These are phyloP conservation scores for Eospalax fontanierii DNA, from an alignment of 2,797 vertebrate genomes.

Conservation along the genomic window DNA sequence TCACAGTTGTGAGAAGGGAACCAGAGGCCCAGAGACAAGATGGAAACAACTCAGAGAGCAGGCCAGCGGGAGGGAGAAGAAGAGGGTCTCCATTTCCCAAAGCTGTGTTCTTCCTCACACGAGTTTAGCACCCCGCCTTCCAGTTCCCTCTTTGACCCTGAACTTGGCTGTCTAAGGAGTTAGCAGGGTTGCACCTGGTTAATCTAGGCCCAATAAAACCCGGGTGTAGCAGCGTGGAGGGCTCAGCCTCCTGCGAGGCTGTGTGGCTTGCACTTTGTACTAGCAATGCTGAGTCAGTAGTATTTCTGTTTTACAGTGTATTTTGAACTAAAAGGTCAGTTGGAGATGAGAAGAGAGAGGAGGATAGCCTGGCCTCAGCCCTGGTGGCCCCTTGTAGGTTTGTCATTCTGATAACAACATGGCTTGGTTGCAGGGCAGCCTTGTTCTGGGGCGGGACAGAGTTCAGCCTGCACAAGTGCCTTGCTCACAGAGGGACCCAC, in stretches of 20 bases:
- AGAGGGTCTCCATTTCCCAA: background rate
- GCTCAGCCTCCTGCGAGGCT: background rate
- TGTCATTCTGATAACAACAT: background rate
- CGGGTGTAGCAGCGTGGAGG: background rate
- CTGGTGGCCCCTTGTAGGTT: background rate
- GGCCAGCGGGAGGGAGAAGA: background rate
- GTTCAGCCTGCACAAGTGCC: background rate
- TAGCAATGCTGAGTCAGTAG: conserved; percentile 42
- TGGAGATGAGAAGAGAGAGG: conserved; percentile 63
- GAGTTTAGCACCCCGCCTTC: background rate
- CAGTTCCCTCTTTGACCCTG: conserved; percentile 38
- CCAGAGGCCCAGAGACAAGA: background rate
- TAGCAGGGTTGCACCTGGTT: background rate
- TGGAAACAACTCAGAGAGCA: background rate
- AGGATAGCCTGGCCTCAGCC: background rate
- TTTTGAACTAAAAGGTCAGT: conserved; percentile 69
- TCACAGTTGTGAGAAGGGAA: background rate
- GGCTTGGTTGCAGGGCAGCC: background rate
- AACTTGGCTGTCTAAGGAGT: conserved; percentile 34
- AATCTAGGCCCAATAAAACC: conserved; percentile 68
- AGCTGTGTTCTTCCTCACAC: accelerated
- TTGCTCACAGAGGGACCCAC: background rate
- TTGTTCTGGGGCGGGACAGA: background rate
- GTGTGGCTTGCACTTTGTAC: conserved; percentile 49
- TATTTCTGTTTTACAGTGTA: conserved; percentile 58